Percentiles rank a stretch among this genome's conserved stretches.
Evolutionary conservation across 2,113 vertebrate genomes (phyloP).

Genomic region (Chionodraco myersi): DNA sequence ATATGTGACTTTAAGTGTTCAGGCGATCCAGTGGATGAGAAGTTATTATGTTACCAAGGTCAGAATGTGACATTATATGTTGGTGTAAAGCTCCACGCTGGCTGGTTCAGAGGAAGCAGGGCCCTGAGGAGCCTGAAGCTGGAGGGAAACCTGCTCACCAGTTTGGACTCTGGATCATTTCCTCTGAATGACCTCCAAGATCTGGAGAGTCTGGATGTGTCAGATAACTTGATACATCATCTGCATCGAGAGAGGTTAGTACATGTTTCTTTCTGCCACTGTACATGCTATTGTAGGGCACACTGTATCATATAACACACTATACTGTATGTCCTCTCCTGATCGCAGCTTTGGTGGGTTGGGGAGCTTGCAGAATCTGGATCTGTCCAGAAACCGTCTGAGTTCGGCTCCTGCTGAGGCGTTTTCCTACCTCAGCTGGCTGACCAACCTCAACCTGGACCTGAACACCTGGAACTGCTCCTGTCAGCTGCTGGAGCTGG

Average conservation of each 20-base stretch:
- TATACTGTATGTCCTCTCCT: background rate
- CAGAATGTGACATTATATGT: background rate
- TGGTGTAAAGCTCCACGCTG: constrained; percentile 60
- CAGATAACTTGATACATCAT: constrained; percentile 83
- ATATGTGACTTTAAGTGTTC: background rate
- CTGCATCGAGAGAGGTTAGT: constrained; percentile 75
- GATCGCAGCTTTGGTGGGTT: constrained; percentile 74
- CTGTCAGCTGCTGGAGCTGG: constrained; percentile 82
- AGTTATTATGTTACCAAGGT: no score
- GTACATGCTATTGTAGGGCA: no score
- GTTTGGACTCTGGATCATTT: constrained; percentile 79
- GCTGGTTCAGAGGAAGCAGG: constrained; percentile 80
- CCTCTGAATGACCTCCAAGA: constrained; percentile 66
- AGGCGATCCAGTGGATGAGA: background rate
- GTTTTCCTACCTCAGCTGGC: constrained; percentile 81
- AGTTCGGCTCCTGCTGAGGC: constrained; percentile 72
- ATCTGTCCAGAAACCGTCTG: constrained; percentile 86
- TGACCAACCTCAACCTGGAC: constrained; percentile 83
- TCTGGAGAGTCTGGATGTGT: constrained; percentile 85
- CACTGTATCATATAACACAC: no score
- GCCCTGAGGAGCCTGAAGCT: constrained; percentile 81
- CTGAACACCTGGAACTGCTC: constrained; percentile 86
- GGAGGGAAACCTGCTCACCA: constrained; percentile 84
- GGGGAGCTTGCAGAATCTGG: constrained; percentile 76
- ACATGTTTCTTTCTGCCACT: background rate